Conservation (phyloP, 2,797 vertebrate species). For the Tokudaia tokunoshimensis region DNA sequence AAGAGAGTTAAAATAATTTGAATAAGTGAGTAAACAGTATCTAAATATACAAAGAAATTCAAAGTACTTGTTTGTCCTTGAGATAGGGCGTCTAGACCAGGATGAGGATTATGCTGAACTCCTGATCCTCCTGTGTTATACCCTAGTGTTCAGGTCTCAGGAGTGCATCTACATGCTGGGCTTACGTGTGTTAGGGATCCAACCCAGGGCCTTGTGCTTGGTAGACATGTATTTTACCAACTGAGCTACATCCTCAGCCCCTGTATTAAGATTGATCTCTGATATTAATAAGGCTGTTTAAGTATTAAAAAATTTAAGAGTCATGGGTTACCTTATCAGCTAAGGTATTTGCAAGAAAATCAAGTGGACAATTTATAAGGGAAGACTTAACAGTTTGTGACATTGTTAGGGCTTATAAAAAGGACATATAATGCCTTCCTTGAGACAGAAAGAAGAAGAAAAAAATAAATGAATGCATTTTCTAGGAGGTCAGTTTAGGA, state of each 20-base stretch:
- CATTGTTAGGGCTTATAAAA: not conserved
- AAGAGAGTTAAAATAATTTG: constrained; percentile 1
- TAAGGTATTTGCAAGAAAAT: not conserved
- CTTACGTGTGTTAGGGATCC: not conserved
- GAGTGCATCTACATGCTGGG: not conserved
- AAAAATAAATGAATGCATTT: constrained; percentile 27
- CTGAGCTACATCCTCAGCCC: too few species aligned
- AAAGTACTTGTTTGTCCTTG: not conserved
- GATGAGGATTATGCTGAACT: not conserved
- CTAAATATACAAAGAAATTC: not conserved
- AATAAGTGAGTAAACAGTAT: not conserved
- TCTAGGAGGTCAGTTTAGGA: not conserved
- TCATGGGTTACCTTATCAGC: not conserved
- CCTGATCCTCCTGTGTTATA: not conserved
- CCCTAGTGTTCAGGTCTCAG: not conserved
- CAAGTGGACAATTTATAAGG: not conserved
- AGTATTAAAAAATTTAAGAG: not conserved
- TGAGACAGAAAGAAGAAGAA: constrained; percentile 31
- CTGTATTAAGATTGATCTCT: constrained; percentile 3
- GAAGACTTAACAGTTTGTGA: not conserved
- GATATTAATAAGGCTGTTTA: not conserved
- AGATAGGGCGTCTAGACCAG: not conserved
- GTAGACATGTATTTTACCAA: not conserved
- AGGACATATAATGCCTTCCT: not conserved
- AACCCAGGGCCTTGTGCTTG: not conserved